Conservation (phyloP, 2,888 invertebrate genomes). For the Gortyna flavago region DNA sequence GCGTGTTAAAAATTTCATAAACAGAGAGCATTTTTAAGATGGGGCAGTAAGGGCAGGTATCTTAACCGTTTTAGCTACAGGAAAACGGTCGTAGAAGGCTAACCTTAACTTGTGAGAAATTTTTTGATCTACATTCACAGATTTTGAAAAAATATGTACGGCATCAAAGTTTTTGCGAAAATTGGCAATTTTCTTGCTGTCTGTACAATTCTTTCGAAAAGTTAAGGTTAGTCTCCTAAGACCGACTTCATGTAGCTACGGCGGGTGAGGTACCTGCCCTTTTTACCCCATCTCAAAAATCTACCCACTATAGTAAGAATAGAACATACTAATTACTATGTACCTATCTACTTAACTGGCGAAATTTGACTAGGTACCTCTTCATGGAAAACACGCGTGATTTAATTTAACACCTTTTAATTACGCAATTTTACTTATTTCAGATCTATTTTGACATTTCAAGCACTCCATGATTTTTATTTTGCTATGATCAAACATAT, state of each 20-base stretch:
- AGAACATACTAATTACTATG: neutral
- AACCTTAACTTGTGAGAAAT: neutral
- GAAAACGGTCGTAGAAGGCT: too few species aligned
- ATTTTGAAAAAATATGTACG: too few species aligned
- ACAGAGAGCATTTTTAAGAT: neutral
- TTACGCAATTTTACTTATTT: slow-evolving; percentile 63
- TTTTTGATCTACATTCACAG: too few species aligned
- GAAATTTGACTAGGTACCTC: neutral
- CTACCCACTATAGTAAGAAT: neutral
- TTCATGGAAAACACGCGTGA: neutral
- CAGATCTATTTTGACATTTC: slow-evolving; percentile 83
- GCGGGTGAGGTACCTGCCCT: too few species aligned
- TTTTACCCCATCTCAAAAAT: too few species aligned
- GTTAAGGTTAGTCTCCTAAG: too few species aligned
- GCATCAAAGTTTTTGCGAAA: too few species aligned
- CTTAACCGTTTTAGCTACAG: too few species aligned
- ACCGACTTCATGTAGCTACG: too few species aligned
- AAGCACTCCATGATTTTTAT: slow-evolving; percentile 87
- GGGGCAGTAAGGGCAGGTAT: neutral
- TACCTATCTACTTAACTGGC: neutral
- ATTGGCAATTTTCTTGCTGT: too few species aligned
- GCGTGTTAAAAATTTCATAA: slow-evolving; percentile 63
- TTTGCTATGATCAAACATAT: slow-evolving; percentile 82
- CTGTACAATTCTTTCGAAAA: too few species aligned
- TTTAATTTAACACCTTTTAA: slow-evolving; percentile 45